Conservation (phyloP, 1,140 invertebrate species). For the Choristoneura fumiferana region DNA sequence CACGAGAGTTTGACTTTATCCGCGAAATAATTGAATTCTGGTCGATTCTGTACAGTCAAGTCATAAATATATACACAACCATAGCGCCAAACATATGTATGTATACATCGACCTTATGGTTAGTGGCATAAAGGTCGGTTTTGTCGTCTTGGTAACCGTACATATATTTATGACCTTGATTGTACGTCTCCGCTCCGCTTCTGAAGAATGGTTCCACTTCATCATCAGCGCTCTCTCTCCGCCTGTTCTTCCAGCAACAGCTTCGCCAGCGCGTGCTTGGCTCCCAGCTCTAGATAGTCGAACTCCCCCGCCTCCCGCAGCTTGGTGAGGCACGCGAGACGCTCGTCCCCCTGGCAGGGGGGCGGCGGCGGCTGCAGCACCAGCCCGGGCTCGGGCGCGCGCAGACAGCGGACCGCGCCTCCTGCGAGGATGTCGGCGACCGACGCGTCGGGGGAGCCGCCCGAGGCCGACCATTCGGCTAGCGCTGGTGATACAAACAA, state of each 20-base stretch:
- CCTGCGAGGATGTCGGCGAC: not conserved
- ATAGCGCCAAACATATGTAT: too few species aligned
- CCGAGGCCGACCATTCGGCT: not conserved
- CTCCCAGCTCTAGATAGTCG: constrained; percentile 54
- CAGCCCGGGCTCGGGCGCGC: constrained; percentile 24
- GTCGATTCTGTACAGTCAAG: too few species aligned
- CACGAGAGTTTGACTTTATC: too few species aligned
- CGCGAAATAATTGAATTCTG: too few species aligned
- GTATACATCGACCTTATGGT: too few species aligned
- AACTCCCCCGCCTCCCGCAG: not conserved
- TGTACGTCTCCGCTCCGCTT: too few species aligned
- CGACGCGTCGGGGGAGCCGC: constrained; percentile 12
- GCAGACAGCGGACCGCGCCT: not conserved
- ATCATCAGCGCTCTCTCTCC: constrained; percentile 36
- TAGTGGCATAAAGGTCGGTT: too few species aligned
- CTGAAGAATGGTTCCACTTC: too few species aligned
- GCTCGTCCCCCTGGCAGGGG: not conserved
- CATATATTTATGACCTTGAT: too few species aligned
- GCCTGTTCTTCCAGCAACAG: constrained; percentile 69
- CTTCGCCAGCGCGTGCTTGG: constrained; percentile 78
- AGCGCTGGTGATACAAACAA: not conserved
- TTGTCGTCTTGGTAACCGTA: too few species aligned
- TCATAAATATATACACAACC: too few species aligned
- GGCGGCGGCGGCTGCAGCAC: not conserved
- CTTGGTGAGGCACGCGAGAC: not conserved